Evolutionary conservation across 1,140 invertebrate species (phyloP).

Genomic region (Drosophila nigromelanica): DNA sequence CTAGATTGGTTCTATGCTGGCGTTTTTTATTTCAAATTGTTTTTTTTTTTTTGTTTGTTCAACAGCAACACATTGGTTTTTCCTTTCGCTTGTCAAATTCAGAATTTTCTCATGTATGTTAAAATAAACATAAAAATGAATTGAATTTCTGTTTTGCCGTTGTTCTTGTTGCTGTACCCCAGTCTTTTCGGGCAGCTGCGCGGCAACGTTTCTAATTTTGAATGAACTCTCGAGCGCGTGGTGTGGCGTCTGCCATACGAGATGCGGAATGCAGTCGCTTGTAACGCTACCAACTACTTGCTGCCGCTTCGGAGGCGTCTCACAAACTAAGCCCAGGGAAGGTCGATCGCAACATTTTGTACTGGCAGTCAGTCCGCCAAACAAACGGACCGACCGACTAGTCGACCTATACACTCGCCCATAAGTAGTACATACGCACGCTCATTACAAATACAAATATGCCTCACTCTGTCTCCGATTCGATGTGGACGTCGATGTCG

Average conservation of each 20-base stretch:
- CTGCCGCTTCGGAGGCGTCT: slow-evolving; percentile 75
- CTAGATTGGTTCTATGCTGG: slow-evolving; percentile 14
- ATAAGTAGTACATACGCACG: slow-evolving; percentile 28
- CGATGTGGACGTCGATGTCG: too few relatives aligned
- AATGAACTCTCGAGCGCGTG: slow-evolving; percentile 48
- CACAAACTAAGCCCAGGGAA: slow-evolving; percentile 79
- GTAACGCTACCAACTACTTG: slow-evolving; percentile 70
- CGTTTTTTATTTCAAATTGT: neutral
- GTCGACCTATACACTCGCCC: slow-evolving; percentile 4
- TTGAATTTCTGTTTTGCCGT: slow-evolving; percentile 20
- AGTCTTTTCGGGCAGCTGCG: slow-evolving; percentile 33
- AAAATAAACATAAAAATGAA: slow-evolving; percentile 40
- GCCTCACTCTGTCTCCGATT: slow-evolving; percentile 20
- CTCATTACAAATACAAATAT: slow-evolving; percentile 35
- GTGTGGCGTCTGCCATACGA: slow-evolving; percentile 9
- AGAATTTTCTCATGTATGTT: slow-evolving; percentile 25
- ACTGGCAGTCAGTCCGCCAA: slow-evolving; percentile 27
- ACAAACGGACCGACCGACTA: slow-evolving; percentile 1
- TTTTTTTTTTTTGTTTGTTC: neutral
- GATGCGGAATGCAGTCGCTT: slow-evolving; percentile 31
- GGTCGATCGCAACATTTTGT: slow-evolving; percentile 77
- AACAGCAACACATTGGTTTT: slow-evolving; percentile 46
- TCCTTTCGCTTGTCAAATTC: slow-evolving; percentile 34
- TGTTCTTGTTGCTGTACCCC: neutral
- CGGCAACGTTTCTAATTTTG: slow-evolving; percentile 53